Conservation (phyloP, 2,888 invertebrate genomes). For the Parnassius smintheus region DNA sequence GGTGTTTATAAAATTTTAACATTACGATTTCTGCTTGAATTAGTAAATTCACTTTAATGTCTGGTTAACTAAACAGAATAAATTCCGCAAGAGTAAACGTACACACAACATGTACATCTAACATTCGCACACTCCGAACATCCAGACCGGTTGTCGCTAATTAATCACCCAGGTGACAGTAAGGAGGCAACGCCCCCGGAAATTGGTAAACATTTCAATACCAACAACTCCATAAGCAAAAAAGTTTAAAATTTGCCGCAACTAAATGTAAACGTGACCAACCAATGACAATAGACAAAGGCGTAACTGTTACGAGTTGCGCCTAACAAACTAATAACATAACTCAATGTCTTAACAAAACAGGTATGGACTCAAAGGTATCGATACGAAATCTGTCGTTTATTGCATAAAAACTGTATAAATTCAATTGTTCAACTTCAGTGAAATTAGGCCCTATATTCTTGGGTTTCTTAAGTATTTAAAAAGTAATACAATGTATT, state of each 20-base stretch:
- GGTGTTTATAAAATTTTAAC: no score
- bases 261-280: constrained; percentile 46
- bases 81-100: no score
- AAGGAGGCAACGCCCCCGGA: constrained; percentile 48
- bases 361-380: constrained; percentile 10
- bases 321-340: constrained; percentile 12
- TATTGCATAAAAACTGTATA: not conserved
- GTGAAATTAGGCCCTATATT: not conserved
- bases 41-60: no score
- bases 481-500: no score
- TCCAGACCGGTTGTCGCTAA: constrained; percentile 42
- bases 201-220: constrained; percentile 53
- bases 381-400: constrained; percentile 8
- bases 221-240: constrained; percentile 11
- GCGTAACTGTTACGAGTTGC: constrained; percentile 12
- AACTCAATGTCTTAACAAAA: constrained; percentile 22
- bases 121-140: constrained; percentile 40
- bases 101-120: constrained; percentile 29
- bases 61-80: no score
- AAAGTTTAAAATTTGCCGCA: constrained; percentile 52
- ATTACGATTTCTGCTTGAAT: no score
- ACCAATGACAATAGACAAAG: constrained; percentile 23
- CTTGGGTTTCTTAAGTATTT: no score
- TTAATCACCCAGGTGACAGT: constrained; percentile 44
- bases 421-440: not conserved